A percentile compares a stretch with the other conserved stretches of the same genome.
phyloP scores from a whole-genome alignment of 2,888 invertebrate species.

The Corythucha ciliata region DNA sequence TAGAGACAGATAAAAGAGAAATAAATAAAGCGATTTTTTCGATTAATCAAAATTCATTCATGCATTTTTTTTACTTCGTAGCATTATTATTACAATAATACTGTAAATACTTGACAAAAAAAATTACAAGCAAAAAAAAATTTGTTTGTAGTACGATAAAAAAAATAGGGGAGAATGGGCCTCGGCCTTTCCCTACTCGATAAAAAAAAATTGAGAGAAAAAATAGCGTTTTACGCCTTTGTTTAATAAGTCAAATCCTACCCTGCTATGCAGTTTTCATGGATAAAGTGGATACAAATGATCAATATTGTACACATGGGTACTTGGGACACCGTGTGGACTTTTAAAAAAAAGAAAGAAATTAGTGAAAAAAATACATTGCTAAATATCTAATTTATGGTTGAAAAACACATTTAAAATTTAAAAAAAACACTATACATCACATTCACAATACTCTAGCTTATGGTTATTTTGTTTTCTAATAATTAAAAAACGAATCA shows the following conservation, averaged over 20 bases:
- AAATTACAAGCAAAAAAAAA: constrained; percentile 31
- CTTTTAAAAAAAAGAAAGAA: constrained; percentile 25
- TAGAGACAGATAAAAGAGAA: constrained; percentile 28
- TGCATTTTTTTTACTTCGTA: constrained; percentile 36
- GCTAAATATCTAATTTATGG: constrained; percentile 25
- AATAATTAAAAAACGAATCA: not conserved
- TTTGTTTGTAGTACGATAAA: constrained; percentile 26
- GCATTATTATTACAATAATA: constrained; percentile 37
- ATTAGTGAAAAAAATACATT: constrained; percentile 17
- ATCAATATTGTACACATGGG: constrained; percentile 31
- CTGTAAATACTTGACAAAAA: constrained; percentile 34
- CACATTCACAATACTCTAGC: constrained; percentile 32
- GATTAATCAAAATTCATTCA: constrained; percentile 36
- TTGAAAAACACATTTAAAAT: constrained; percentile 29
- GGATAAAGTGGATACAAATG: constrained; percentile 28
- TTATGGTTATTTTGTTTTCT: constrained; percentile 21
- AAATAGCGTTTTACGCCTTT: constrained; percentile 33
- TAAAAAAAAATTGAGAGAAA: too few species aligned
- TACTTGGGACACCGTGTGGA: constrained; percentile 25
- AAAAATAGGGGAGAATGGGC: constrained; percentile 20
- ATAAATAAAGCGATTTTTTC: constrained; percentile 36
- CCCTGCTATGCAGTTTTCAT: constrained; percentile 34
- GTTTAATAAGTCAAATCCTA: constrained; percentile 30
- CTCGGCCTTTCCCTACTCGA: constrained; percentile 26
- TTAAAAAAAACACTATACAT: constrained; percentile 31